phyloP scores from a whole-genome alignment of 92 coral and sea anemone species.

The Micromussa lordhowensis region DNA sequence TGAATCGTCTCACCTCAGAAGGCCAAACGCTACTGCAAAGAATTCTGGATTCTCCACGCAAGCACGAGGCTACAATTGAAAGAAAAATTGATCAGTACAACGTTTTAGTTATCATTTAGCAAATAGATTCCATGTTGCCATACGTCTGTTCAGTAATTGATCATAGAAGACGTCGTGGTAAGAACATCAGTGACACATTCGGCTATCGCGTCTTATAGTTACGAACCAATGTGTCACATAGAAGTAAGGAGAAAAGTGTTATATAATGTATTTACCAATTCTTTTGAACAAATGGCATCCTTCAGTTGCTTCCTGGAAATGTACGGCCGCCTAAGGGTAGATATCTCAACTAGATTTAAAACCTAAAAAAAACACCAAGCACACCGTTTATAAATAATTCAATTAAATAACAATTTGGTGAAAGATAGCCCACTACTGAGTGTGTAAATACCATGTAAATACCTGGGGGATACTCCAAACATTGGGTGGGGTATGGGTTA shows the following conservation, averaged over 20 bases:
- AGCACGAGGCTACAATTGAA: conserved; percentile 56
- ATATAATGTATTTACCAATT: conserved; percentile 47
- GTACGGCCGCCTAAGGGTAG: conserved; percentile 50
- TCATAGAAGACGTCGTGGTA: too few relatives aligned
- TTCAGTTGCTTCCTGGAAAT: conserved; percentile 51
- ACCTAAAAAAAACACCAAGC: conserved; percentile 34
- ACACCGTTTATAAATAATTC: neutral
- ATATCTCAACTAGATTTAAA: conserved; percentile 67
- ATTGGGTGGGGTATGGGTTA: too few relatives aligned
- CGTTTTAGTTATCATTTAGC: neutral
- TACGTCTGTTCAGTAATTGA: too few relatives aligned
- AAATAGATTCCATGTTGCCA: too few relatives aligned
- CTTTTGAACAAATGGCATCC: conserved; percentile 38
- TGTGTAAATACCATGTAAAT: too few relatives aligned
- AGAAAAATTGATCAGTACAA: neutral
- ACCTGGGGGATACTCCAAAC: too few relatives aligned
- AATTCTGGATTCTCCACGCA: conserved; percentile 65
- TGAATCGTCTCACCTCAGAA: conserved; percentile 65
- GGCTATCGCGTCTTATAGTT: too few relatives aligned
- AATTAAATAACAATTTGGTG: neutral
- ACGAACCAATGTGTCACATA: too few relatives aligned
- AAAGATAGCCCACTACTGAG: too few relatives aligned
- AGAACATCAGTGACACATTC: too few relatives aligned
- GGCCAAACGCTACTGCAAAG: conserved; percentile 43
- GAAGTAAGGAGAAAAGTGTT: too few relatives aligned